Base-by-base conservation (phyloP, 92 coral and sea anemone species). In the Montipora capitata region DNA sequence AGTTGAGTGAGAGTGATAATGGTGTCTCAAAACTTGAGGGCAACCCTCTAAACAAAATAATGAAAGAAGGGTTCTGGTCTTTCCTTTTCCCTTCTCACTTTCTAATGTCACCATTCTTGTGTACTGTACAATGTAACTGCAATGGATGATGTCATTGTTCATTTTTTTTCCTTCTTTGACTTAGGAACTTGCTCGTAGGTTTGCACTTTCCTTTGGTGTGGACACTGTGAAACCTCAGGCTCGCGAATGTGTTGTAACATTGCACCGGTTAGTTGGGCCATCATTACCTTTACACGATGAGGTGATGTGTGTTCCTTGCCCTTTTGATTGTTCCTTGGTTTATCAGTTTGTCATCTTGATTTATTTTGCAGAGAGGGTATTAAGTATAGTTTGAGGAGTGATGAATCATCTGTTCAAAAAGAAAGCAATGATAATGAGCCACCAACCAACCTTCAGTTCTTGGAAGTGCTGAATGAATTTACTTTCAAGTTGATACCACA, bases 121-220 rank as follows among this genome's bases (percentile, higher is more conserved):
- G 35, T 27, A 27, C 1, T 27, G 35, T 27, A 27, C 35, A 27
- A 27, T 27, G 35, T 27, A 27, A 27, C 35, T 27, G 35, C 35
- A 27, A 27, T 27, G 35, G 52, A 10, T 48, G 10, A 48, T 48
- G 52, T 1, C 52, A 48, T 48, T 48, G 38, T 58, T 27, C 54
- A 76, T 40, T 79, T 12, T 59, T 63, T 61, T 64, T 20, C 38
- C 16, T 52, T 52, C 18, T 35, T 54, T 58, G 45, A 77, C 39
- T 5, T 49, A 97, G 99, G 99, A 95, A 16, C 92, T 97, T 44
- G 99, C 98, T 12, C 98, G 79, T 81, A 86, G 94, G 49, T 91
- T 97, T 84, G 96, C 98, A 2, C 94, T 94, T 61, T 91, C 98
- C 15, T 84, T 93, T 74, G 99, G 99, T 20, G 96, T 95, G 40